Conservation (phyloP, 2,888 invertebrate species). For the Adelphocoris suturalis region DNA sequence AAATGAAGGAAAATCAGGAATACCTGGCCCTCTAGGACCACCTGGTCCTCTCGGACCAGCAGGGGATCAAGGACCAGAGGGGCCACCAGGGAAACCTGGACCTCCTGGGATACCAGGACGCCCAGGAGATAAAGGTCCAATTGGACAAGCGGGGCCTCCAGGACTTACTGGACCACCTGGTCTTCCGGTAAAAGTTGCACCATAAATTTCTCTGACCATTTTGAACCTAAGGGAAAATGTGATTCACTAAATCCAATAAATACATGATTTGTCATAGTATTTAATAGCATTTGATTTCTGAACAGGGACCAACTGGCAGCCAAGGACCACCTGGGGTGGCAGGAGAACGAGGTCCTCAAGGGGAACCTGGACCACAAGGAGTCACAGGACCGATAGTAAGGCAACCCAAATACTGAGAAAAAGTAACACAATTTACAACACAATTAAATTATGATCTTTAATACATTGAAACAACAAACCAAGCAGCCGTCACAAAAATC, state of each 20-base stretch:
- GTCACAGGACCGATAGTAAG: constrained; percentile 12
- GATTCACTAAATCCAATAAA: too few relatives aligned
- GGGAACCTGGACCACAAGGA: constrained; percentile 83
- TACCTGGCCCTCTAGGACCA: constrained; percentile 82
- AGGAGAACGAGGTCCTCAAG: constrained; percentile 88
- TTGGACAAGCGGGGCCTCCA: constrained; percentile 86
- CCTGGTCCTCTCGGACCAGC: constrained; percentile 88
- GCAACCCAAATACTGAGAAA: neutral
- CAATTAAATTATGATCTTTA: too few relatives aligned
- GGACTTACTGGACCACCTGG: constrained; percentile 38
- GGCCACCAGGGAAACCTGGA: constrained; percentile 82
- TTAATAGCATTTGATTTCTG: too few relatives aligned
- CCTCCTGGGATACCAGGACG: constrained; percentile 82
- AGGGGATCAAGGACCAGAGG: constrained; percentile 85
- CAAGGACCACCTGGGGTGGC: constrained; percentile 83
- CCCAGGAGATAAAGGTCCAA: constrained; percentile 81
- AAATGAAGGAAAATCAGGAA: constrained; percentile 85
- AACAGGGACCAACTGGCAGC: constrained; percentile 46
- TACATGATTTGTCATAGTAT: too few relatives aligned
- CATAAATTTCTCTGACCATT: neutral
- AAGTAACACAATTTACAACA: too few relatives aligned
- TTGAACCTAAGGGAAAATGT: too few relatives aligned
- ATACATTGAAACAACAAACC: neutral
- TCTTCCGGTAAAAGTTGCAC: neutral
- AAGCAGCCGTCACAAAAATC: neutral